Evolutionary conservation across 2,888 invertebrate species (phyloP), one percentile per base, ranked within the genome.

Genomic region (Stegana nigrithorax): DNA sequence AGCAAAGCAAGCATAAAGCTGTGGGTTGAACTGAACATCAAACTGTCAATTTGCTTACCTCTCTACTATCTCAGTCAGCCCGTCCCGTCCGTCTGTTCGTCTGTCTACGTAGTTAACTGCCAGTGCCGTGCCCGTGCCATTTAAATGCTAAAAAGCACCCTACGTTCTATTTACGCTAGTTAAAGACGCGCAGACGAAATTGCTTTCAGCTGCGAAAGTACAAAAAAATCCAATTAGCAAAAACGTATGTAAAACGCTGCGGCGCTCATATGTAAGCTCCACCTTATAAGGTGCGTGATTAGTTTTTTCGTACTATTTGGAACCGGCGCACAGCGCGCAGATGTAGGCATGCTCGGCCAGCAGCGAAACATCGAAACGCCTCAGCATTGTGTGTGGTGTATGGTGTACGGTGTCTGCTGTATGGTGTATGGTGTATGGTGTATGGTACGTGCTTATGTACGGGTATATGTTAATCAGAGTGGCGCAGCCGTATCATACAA

Each of bases 291-390:
- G 58, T 68, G 65, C 67, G 73, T 78, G 79, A 80, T 79, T 79
- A 79, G 82, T 80, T 79, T 79, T 76, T 82, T 82, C 78, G 79
- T 82, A 81, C 80, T 80, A 80, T 80, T 73, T 78, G 70, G 70
- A 75, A 70, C 73, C 76, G 83, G 83, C 73, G 72, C 63, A 50
- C 83, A 82, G 80, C 65, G 51, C 53, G 25, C 23, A 26, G 21
- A 42, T 64, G 63, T 2, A 59, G 62, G 63, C 65, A 51, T 36
- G n/a, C 57, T n/a, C n/a, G n/a, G n/a, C n/a, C n/a, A n/a, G n/a
- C n/a, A n/a, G n/a, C n/a, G n/a, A n/a, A n/a, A n/a, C n/a, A n/a
- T n/a, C n/a, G n/a, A n/a, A n/a, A n/a, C n/a, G n/a, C n/a, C n/a
- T n/a, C n/a, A n/a, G n/a, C n/a, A n/a, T n/a, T n/a, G n/a, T n/a